Evolutionary conservation across 1,140 invertebrate species (phyloP).

Genomic region (Magallana gigas): DNA sequence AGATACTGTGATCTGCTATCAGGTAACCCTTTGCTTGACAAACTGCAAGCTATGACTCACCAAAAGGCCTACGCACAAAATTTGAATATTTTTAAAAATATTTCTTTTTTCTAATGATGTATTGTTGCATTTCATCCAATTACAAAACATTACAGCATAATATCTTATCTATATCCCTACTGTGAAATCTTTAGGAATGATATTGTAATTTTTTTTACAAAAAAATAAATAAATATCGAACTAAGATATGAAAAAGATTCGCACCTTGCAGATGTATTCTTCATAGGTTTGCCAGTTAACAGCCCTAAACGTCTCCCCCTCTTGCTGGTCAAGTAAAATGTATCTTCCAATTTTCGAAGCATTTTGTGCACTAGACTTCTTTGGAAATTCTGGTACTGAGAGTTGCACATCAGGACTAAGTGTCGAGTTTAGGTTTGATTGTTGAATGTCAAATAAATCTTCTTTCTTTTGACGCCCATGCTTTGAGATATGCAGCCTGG

Average conservation of each 20-base stretch:
- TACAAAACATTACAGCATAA: not conserved
- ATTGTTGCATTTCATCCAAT: not conserved
- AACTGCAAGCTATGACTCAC: slow-evolving; percentile 17
- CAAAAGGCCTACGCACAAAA: not conserved
- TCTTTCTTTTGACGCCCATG: slow-evolving; percentile 72
- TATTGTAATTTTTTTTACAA: not conserved
- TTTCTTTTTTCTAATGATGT: not conserved
- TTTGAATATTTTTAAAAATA: not conserved
- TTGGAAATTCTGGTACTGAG: slow-evolving; percentile 49
- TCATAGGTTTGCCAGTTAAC: slow-evolving; percentile 59
- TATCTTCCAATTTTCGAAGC: slow-evolving; percentile 58
- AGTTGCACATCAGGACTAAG: slow-evolving; percentile 59
- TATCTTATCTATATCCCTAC: not conserved
- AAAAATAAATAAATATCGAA: not conserved
- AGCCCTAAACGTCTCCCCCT: slow-evolving; percentile 55
- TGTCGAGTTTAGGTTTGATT: slow-evolving; percentile 65
- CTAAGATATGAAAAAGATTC: not conserved
- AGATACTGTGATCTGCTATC: not conserved
- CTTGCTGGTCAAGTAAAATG: slow-evolving; percentile 53
- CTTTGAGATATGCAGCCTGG: slow-evolving; percentile 67
- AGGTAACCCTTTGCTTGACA: not conserved
- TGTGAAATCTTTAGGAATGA: not conserved
- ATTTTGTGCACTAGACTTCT: slow-evolving; percentile 50
- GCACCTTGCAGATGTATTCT: slow-evolving; percentile 56
- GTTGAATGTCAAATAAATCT: slow-evolving; percentile 55